Evolutionary conservation across 2,888 invertebrate genomes (phyloP).

Genomic region (Palloptera scutellata): DNA sequence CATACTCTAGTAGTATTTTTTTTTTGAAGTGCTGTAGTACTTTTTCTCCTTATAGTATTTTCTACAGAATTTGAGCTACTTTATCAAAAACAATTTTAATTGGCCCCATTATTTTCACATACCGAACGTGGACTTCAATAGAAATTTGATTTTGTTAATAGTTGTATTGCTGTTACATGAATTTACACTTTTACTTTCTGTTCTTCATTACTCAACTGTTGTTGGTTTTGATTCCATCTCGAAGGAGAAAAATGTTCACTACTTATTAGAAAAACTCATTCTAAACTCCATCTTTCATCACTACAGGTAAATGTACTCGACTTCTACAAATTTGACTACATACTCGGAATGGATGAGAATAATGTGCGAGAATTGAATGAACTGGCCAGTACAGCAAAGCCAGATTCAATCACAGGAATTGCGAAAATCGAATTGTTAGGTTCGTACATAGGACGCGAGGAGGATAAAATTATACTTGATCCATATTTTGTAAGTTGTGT

Average conservation of each 20-base stretch:
- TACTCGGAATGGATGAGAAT: slow-evolving; percentile 92
- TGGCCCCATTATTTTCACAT: no score
- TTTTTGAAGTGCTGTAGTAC: no score
- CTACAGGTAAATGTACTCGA: slow-evolving; percentile 75
- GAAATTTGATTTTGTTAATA: no score
- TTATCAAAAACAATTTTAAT: no score
- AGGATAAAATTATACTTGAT: slow-evolving; percentile 81
- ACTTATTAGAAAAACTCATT: no score
- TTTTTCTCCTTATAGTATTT: no score
- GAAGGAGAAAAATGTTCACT: no score
- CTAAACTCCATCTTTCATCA: neutral
- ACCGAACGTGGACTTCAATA: no score
- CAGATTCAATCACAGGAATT: slow-evolving; percentile 69
- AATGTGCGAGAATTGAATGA: slow-evolving; percentile 76
- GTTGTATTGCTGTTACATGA: no score
- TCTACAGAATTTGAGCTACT: no score
- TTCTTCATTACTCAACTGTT: neutral
- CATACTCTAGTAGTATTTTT: no score
- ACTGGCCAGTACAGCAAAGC: slow-evolving; percentile 15
- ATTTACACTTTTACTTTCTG: neutral
- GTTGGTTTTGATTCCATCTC: no score
- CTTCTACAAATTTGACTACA: slow-evolving; percentile 81
- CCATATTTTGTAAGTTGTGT: slow-evolving; percentile 82
- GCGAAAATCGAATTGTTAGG: slow-evolving; percentile 82
- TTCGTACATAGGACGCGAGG: slow-evolving; percentile 77